These are phyloP conservation scores for Electrona antarctica DNA, from an alignment of 2,113 vertebrate genomes.

Conservation along the genomic window DNA sequence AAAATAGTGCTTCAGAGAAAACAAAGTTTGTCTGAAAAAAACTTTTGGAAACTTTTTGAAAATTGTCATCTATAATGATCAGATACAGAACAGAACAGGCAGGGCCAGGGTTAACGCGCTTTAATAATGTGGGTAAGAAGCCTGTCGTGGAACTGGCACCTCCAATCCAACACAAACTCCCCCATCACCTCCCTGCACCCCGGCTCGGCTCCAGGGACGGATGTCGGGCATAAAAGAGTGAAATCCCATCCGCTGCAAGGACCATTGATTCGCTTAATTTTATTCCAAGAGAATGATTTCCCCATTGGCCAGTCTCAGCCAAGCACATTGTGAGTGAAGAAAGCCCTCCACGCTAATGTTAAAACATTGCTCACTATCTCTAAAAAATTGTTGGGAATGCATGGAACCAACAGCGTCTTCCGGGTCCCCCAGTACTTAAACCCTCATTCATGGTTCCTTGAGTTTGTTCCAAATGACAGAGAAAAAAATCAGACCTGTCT, in stretches of 20 bases:
- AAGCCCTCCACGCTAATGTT: constrained; percentile 66
- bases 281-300: constrained; percentile 81
- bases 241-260: constrained; percentile 63
- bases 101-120: no score
- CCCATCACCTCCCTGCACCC: constrained; percentile 17
- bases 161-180: constrained; percentile 46
- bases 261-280: constrained; percentile 81
- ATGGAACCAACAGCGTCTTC: not conserved
- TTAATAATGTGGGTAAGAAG: constrained; percentile 17
- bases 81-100: no score
- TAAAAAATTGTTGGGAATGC: constrained; percentile 63
- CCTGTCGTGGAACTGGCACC: constrained; percentile 58
- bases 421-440: no score
- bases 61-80: no score
- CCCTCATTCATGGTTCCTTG: no score
- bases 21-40: no score
- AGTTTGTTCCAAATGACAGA: no score
- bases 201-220: constrained; percentile 59
- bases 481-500: no score
- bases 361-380: constrained; percentile 67
- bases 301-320: constrained; percentile 70
- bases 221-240: constrained; percentile 60
- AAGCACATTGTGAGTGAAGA: constrained; percentile 60
- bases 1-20: no score
- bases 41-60: no score